Base-by-base conservation (phyloP, 2,888 invertebrate genomes). In the Cryptocheilus praepositus region DNA sequence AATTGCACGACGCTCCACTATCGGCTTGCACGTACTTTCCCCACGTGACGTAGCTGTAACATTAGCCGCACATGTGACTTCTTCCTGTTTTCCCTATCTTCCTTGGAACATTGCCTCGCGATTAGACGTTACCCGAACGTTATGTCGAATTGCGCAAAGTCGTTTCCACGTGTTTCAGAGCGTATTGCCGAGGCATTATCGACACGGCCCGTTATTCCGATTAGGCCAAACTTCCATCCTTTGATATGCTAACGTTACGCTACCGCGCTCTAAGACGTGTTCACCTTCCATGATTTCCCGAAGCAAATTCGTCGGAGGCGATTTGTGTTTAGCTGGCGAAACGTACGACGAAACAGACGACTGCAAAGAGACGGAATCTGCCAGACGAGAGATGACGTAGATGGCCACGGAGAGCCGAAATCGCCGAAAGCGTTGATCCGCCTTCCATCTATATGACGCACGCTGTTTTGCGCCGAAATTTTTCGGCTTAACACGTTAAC, bases 121-220 rank as follows among this genome's bases (percentile, higher is more conserved):
- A 78, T 78, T 76, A 77, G 67, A 54, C 28, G 49, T 21, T 36
- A n/a, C 21, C 44, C n/a, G 45, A 63, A 70, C 64, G 67, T 73
- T 65, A 71, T 59, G 49, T 64, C 61, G 55, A 73, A 71, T 79
- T 73, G 71, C 65, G 70, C 53, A 77, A 74, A 67, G 61, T 66
- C 52, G 62, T 76, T 80, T 80, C 63, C 72, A 68, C 66, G 61
- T 61, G 66, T 76, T 71, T 62, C 71, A 67, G 67, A 69, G 65
- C 68, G 64, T 67, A 72, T 68, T 75, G 62, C 67, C 55, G 61
- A 60, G 61, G n/a, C n/a, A 19, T 70, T 75, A 76, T 72, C 71
- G 61, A 49, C 53, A 49, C 44, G 57, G 67, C 56, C 75, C 79
- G 77, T 80, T 80, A 80, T 64, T 73, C 74, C 79, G 66, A 76